Percentiles rank a stretch among this genome's conserved stretches.
phyloP scores from a whole-genome alignment of 2,797 vertebrate genomes.

The Netta rufina region DNA sequence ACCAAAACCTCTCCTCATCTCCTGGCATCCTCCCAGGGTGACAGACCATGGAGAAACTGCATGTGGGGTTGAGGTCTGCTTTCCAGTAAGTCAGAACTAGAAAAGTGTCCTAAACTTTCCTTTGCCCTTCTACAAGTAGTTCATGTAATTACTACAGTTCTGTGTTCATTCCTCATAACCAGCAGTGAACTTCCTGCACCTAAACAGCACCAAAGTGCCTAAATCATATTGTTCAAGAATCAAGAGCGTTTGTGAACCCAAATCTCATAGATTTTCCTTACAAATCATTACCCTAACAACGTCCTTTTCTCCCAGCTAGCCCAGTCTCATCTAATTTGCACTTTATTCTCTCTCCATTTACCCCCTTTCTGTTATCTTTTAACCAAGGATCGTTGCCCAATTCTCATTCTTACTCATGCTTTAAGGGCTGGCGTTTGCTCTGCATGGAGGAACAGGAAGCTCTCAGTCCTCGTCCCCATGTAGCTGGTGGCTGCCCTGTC shows the following conservation, averaged over 20 bases:
- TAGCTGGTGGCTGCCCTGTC: background rate
- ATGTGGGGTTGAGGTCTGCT: background rate
- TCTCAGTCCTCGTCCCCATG: background rate
- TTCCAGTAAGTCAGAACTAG: background rate
- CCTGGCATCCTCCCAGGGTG: background rate
- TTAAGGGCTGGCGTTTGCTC: background rate
- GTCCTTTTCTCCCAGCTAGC: background rate
- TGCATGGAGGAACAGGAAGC: background rate
- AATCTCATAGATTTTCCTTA: background rate
- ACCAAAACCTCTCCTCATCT: background rate
- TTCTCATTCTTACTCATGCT: slow-evolving; percentile 45
- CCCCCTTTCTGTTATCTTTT: slow-evolving; percentile 42
- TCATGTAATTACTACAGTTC: background rate
- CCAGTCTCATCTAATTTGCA: slow-evolving; percentile 6
- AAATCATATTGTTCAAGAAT: background rate
- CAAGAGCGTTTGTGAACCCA: background rate
- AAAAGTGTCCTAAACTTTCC: background rate
- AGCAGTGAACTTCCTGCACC: background rate
- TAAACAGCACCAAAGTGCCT: background rate
- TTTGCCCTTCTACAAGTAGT: background rate
- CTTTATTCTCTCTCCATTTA: background rate
- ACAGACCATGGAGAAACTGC: background rate
- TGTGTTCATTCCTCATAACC: background rate
- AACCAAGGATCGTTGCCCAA: background rate
- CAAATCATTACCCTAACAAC: background rate